These are phyloP conservation scores for Deroplatys truncata DNA, from an alignment of 2,888 invertebrate genomes.

Conservation along the genomic window DNA sequence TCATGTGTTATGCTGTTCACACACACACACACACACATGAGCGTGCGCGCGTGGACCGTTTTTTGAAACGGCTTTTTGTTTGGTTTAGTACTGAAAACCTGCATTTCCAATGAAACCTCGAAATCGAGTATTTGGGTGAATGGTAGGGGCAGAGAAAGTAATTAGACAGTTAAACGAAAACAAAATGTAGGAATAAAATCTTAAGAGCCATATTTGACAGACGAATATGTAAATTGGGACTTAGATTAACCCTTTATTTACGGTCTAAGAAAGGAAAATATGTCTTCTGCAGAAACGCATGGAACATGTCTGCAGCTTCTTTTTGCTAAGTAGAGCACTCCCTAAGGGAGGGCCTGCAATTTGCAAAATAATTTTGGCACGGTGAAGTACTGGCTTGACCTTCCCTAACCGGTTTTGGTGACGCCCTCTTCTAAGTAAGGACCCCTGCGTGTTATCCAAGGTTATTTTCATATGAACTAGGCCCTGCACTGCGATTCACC, in stretches of 20 bases:
- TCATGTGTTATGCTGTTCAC: too few relatives aligned
- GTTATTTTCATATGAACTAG: neutral
- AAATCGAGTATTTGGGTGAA: too few relatives aligned
- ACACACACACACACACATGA: too few relatives aligned
- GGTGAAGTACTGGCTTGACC: neutral
- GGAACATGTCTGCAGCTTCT: neutral
- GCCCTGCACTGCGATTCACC: neutral
- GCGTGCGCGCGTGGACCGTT: too few relatives aligned
- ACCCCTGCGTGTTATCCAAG: neutral
- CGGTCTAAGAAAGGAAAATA: neutral
- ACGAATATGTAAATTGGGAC: too few relatives aligned
- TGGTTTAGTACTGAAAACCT: too few relatives aligned
- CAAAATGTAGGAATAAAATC: too few relatives aligned
- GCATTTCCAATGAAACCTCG: too few relatives aligned
- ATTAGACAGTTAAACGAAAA: too few relatives aligned
- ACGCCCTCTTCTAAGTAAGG: neutral
- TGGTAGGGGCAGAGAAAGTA: too few relatives aligned
- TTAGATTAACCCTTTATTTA: too few relatives aligned
- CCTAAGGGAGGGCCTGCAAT: neutral
- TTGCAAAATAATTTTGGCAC: neutral
- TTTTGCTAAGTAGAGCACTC: neutral
- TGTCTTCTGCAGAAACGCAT: neutral
- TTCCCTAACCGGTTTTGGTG: conserved; percentile 19
- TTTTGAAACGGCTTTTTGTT: too few relatives aligned
- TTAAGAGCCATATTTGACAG: neutral